Evolutionary conservation across 1,140 invertebrate species (phyloP).

Genomic region (Scaptodrosophila lebanonensis): DNA sequence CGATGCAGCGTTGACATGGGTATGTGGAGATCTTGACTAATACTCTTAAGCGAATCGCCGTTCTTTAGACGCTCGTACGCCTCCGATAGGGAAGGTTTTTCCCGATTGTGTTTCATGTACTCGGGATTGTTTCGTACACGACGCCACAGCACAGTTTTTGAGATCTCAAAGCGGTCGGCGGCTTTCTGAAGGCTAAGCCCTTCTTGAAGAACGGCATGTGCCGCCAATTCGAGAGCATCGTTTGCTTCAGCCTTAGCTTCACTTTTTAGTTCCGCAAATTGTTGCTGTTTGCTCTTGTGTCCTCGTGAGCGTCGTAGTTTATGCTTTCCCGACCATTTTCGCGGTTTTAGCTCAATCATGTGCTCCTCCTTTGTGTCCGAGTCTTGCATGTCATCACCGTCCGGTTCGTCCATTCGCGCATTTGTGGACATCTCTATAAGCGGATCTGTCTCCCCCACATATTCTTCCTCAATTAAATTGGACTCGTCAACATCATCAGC

Average conservation of each 20-base stretch:
- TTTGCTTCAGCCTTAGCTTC: conserved; percentile 51
- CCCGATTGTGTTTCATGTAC: conserved; percentile 78
- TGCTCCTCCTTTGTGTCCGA: conserved; percentile 41
- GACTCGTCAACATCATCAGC: conserved; percentile 46
- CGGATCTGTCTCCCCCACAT: conserved; percentile 32
- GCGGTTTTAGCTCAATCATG: conserved; percentile 41
- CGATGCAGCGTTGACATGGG: conserved; percentile 81
- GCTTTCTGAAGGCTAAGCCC: conserved; percentile 80
- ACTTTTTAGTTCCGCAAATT: conserved; percentile 41
- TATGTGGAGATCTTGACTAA: conserved; percentile 78
- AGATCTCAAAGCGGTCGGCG: conserved; percentile 79
- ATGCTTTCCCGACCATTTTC: conserved; percentile 24
- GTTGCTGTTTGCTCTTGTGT: conserved; percentile 29
- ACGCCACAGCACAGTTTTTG: conserved; percentile 82
- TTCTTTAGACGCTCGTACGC: conserved; percentile 79
- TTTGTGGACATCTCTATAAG: conserved; percentile 26
- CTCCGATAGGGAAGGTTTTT: conserved; percentile 78
- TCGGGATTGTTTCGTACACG: conserved; percentile 79
- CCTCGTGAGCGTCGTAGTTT: conserved; percentile 20
- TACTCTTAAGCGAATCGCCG: conserved; percentile 80
- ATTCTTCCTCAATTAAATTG: conserved; percentile 66
- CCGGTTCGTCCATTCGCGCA: conserved; percentile 19
- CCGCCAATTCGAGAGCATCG: conserved; percentile 76
- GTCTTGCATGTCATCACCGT: conserved; percentile 25
- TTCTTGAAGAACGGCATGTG: conserved; percentile 79